These are phyloP conservation scores for Pecten maximus DNA, from an alignment of 2,888 invertebrate genomes.

Conservation along the genomic window DNA sequence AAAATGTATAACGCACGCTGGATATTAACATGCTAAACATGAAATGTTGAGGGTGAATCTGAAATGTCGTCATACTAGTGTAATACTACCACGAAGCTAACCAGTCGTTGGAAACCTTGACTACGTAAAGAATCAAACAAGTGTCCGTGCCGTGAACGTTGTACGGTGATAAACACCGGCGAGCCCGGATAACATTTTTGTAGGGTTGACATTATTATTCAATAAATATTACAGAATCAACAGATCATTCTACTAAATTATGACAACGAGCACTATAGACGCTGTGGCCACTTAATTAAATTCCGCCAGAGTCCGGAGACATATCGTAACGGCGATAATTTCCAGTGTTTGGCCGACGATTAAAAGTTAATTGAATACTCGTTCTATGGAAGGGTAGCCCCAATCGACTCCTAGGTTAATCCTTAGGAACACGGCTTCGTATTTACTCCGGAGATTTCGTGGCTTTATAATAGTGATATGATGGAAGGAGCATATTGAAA, in stretches of 20 bases:
- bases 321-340: neutral
- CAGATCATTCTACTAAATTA: conserved; percentile 46
- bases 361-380: conserved; percentile 51
- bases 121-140: neutral
- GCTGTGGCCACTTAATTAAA: neutral
- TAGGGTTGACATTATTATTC: conserved; percentile 45
- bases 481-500: neutral
- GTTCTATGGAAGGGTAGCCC: neutral
- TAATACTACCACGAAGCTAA: neutral
- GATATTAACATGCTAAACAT: no score
- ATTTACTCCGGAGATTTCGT: neutral
- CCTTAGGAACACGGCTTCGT: neutral
- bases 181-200: conserved; percentile 49
- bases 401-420: neutral
- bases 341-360: conserved; percentile 48
- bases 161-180: conserved; percentile 46
- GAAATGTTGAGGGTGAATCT: no score
- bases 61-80: no score
- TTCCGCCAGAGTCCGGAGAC: conserved; percentile 30
- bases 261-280: conserved; percentile 44
- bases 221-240: conserved; percentile 51
- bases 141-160: neutral
- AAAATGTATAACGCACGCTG: no score
- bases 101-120: neutral
- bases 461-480: conserved; percentile 15